Evolutionary conservation across 2,113 vertebrate species (phyloP).

Genomic region (Petrocephalus microphthalmus): DNA sequence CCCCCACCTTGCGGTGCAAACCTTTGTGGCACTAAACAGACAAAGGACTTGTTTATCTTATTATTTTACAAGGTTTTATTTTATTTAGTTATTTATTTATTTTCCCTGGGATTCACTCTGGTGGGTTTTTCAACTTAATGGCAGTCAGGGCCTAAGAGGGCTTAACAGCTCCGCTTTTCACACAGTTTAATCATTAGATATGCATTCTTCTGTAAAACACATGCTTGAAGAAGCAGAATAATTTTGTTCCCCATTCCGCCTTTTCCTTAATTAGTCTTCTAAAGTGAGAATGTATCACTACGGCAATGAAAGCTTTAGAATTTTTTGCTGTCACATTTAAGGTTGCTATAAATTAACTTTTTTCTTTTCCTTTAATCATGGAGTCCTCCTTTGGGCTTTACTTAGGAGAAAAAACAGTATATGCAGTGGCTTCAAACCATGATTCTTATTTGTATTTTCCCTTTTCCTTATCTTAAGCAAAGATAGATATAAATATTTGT

Average conservation of each 20-base stretch:
- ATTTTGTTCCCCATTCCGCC: conserved; percentile 52
- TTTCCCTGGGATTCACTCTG: conserved; percentile 42
- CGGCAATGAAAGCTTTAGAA: conserved; percentile 7
- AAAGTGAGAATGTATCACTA: conserved; percentile 24
- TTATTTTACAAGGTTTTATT: conserved; percentile 38
- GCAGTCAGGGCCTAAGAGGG: conserved; percentile 45
- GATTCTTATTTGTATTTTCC: not conserved
- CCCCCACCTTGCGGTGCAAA: conserved; percentile 32
- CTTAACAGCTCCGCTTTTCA: conserved; percentile 55
- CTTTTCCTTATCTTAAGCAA: not conserved
- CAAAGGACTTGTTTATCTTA: conserved; percentile 55
- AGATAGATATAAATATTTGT: not conserved
- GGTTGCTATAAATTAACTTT: not conserved
- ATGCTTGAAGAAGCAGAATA: conserved; percentile 55
- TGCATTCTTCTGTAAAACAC: conserved; percentile 50
- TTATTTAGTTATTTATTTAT: conserved; percentile 20
- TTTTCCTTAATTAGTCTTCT: conserved; percentile 58
- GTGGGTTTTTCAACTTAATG: conserved; percentile 50
- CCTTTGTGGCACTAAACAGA: conserved; percentile 46
- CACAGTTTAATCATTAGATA: conserved; percentile 58
- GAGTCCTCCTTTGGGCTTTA: not conserved
- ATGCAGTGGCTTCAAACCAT: not conserved
- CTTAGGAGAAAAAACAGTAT: not conserved
- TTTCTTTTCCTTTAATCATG: not conserved
- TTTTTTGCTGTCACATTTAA: not conserved